A percentile compares a stretch with the other conserved stretches of the same genome.
Conservation (phyloP, 2,888 invertebrate species). For the Rhingia campestris region DNA sequence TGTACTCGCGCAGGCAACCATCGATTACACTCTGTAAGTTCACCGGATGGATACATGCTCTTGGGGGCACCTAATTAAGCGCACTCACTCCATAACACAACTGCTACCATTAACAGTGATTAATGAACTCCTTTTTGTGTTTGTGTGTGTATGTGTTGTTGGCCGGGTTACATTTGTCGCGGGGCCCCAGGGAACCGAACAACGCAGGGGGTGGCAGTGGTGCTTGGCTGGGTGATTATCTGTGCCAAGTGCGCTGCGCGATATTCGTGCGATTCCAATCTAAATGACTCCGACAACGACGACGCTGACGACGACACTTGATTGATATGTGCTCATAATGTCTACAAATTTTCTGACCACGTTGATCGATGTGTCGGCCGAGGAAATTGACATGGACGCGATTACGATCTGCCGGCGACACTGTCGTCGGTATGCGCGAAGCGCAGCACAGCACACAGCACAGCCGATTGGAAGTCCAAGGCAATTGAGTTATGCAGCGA, state of each 20-base stretch:
- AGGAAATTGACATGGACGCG: conserved; percentile 73
- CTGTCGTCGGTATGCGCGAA: conserved; percentile 57
- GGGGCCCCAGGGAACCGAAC: not conserved
- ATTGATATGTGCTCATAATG: conserved; percentile 75
- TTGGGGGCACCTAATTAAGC: conserved; percentile 72
- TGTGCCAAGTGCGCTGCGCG: conserved; percentile 69
- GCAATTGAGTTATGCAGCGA: conserved; percentile 62
- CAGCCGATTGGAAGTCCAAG: conserved; percentile 36
- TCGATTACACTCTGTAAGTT: conserved; percentile 52
- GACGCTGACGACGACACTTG: conserved; percentile 74
- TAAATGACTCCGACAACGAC: conserved; percentile 74
- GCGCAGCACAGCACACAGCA: conserved; percentile 20
- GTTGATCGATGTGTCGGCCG: conserved; percentile 74
- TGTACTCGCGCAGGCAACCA: conserved; percentile 50
- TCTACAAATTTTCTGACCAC: conserved; percentile 75
- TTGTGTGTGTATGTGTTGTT: conserved; percentile 7
- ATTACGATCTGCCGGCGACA: conserved; percentile 73
- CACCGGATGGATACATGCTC: conserved; percentile 67
- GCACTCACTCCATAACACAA: conserved; percentile 72
- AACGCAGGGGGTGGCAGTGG: not conserved
- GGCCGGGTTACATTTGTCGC: conserved; percentile 4
- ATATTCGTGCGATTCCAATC: conserved; percentile 68
- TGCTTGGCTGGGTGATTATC: conserved; percentile 60
- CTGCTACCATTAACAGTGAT: conserved; percentile 70
- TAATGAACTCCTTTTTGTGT: conserved; percentile 65